Conservation (phyloP, 2,888 invertebrate genomes). For the Bedellia somnulentella region DNA sequence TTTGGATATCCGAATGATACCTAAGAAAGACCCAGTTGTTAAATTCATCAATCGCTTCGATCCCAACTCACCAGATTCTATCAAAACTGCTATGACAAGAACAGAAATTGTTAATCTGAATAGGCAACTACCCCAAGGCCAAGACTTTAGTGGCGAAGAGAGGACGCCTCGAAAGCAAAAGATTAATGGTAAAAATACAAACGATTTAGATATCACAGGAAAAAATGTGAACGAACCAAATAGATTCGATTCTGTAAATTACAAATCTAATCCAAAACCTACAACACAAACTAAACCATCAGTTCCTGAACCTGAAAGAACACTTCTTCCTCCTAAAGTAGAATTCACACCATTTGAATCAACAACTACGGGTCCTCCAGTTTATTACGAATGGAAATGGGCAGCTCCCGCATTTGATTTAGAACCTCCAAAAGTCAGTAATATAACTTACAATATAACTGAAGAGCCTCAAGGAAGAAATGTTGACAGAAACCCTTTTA, state of each 20-base stretch:
- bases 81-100: conserved; percentile 37
- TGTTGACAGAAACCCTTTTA: conserved; percentile 31
- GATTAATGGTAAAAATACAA: conserved; percentile 30
- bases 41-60: conserved; percentile 51
- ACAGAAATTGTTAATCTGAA: conserved; percentile 40
- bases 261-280: conserved; percentile 30
- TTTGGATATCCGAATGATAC: conserved; percentile 19
- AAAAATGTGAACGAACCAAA: conserved; percentile 21
- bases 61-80: conserved; percentile 35
- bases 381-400: conserved; percentile 69
- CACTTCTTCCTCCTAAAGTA: conserved; percentile 57
- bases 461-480: conserved; percentile 18
- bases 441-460: conserved; percentile 23
- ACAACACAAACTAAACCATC: conserved; percentile 8
- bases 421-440: conserved; percentile 52
- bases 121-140: conserved; percentile 34
- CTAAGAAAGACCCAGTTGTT: conserved; percentile 26
- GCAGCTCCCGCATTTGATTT: conserved; percentile 63
- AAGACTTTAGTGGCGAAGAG: conserved; percentile 33
- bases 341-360: conserved; percentile 33
- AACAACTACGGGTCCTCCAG: conserved; percentile 64
- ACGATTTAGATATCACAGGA: conserved; percentile 25
- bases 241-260: conserved; percentile 29
- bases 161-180: conserved; percentile 30
- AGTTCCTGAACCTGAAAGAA: conserved; percentile 23